phyloP scores from a whole-genome alignment of 2,888 invertebrate genomes.

The Drosophila affinis region DNA sequence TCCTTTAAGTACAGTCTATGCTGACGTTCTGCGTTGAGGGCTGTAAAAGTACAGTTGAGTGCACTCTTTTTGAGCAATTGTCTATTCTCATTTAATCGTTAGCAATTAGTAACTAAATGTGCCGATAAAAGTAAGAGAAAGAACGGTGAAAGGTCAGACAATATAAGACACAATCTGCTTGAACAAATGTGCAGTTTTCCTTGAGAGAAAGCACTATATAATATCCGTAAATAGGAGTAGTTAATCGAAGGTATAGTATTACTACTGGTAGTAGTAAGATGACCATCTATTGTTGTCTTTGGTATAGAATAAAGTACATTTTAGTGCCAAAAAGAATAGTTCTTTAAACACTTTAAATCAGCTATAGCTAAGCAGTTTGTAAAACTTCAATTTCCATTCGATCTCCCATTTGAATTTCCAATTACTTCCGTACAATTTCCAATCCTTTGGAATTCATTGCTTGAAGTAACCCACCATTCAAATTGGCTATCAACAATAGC shows the following conservation, averaged over 20 bases:
- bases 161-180: no score
- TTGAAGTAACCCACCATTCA: constrained; percentile 7
- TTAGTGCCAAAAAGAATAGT: no score
- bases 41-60: background rate
- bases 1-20: background rate
- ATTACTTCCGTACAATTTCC: background rate
- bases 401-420: background rate
- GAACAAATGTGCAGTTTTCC: no score
- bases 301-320: no score
- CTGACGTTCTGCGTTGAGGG: background rate
- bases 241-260: no score
- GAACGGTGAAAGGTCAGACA: no score
- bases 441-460: background rate
- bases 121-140: no score
- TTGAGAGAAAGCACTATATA: no score
- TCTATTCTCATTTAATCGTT: background rate
- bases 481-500: constrained; percentile 24
- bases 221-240: no score
- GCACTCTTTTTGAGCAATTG: background rate
- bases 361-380: background rate
- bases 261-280: no score
- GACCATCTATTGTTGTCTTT: no score
- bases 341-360: background rate
- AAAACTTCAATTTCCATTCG: background rate
- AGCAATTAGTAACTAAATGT: background rate